These are phyloP conservation scores for Toxotes lorentzi DNA, from an alignment of 2,797 vertebrate genomes.

Conservation along the genomic window DNA sequence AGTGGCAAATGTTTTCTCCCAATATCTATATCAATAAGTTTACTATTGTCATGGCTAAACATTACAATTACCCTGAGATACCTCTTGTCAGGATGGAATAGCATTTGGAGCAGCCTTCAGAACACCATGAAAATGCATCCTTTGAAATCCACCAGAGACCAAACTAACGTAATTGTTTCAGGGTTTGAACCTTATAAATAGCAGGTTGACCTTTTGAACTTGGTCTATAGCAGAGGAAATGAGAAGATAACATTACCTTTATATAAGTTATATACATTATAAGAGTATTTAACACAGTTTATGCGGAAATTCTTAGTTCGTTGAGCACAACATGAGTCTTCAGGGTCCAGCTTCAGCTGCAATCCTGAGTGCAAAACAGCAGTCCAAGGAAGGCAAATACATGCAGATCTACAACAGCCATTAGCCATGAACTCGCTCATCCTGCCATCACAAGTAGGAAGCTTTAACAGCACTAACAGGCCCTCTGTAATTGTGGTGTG, in stretches of 20 bases:
- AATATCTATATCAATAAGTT: neutral
- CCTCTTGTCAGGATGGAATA: neutral
- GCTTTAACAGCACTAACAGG: slow-evolving; percentile 15
- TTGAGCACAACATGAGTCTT: neutral
- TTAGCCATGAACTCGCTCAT: neutral
- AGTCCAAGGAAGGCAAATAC: neutral
- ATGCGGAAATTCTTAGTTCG: neutral
- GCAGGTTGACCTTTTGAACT: neutral
- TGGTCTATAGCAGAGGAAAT: neutral
- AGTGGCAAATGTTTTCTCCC: neutral
- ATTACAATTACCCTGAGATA: neutral
- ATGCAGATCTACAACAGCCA: slow-evolving; percentile 15
- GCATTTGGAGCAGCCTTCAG: neutral
- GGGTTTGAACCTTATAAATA: neutral
- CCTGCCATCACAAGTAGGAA: slow-evolving; percentile 16
- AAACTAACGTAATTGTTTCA: neutral
- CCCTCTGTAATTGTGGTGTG: slow-evolving; percentile 15
- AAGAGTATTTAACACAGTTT: neutral
- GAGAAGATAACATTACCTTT: neutral
- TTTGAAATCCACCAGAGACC: neutral
- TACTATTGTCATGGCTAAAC: neutral
- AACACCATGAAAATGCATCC: neutral
- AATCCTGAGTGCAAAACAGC: slow-evolving; percentile 14
- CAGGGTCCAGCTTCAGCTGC: slow-evolving; percentile 7
- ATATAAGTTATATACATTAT: neutral